phyloP scores from a whole-genome alignment of 1,140 invertebrate genomes.

The Drosophila equinoxialis region DNA sequence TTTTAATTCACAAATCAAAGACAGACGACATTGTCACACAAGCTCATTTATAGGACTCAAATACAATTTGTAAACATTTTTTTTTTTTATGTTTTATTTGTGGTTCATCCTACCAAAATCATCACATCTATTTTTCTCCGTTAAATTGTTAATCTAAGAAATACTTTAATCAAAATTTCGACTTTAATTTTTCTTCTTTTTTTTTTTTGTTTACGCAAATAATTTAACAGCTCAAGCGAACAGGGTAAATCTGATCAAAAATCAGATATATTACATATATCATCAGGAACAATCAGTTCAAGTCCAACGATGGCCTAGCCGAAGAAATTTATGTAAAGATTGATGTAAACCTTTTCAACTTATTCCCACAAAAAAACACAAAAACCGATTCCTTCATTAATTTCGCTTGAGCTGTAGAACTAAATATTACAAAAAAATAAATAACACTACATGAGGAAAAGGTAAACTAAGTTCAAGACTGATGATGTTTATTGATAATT shows the following conservation, averaged over 20 bases:
- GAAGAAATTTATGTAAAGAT: not conserved
- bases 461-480: constrained; percentile 81
- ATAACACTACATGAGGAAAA: constrained; percentile 35
- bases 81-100: not conserved
- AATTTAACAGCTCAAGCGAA: not conserved
- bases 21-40: constrained; percentile 22
- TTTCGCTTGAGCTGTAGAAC: constrained; percentile 22
- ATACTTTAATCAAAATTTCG: not conserved
- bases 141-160: not conserved
- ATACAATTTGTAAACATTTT: not conserved
- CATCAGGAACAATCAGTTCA: constrained; percentile 14
- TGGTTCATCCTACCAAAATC: not conserved
- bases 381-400: not conserved
- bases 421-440: constrained; percentile 17
- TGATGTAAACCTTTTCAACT: not conserved
- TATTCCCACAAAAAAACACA: too few species aligned
- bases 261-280: constrained; percentile 15
- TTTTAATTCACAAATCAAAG: not conserved
- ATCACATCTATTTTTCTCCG: not conserved
- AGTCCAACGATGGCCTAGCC: not conserved
- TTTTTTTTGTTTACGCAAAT: not conserved
- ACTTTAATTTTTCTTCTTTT: not conserved
- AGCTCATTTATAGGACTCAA: constrained; percentile 18
- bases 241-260: not conserved
- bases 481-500: constrained; percentile 82